These are phyloP conservation scores for Criorhina ranunculi DNA, from an alignment of 2,888 invertebrate species.

Conservation along the genomic window DNA sequence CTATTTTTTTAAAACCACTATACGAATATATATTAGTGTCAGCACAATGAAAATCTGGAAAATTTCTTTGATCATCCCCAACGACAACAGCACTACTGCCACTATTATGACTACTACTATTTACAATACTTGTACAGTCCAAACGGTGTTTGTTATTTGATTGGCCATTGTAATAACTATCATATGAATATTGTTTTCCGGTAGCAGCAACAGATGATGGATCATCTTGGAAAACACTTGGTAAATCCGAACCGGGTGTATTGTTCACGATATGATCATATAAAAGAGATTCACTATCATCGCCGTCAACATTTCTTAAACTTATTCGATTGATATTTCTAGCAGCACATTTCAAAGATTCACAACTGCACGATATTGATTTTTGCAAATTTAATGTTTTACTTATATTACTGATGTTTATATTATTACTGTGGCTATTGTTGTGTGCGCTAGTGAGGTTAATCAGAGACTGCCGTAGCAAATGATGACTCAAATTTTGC, in stretches of 20 bases:
- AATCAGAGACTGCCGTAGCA: constrained; percentile 84
- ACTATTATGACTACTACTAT: constrained; percentile 78
- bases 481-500: constrained; percentile 82
- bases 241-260: constrained; percentile 76
- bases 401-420: constrained; percentile 77
- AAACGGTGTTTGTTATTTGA: constrained; percentile 71
- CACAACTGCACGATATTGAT: constrained; percentile 82
- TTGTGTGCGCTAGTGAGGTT: constrained; percentile 83
- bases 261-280: constrained; percentile 78
- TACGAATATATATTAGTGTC: constrained; percentile 70
- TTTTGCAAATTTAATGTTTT: constrained; percentile 79
- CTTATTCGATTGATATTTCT: constrained; percentile 78
- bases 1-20: constrained; percentile 77
- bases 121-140: constrained; percentile 77
- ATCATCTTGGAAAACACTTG: constrained; percentile 79
- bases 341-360: constrained; percentile 80
- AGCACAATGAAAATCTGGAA: constrained; percentile 73
- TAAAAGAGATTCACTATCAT: constrained; percentile 80
- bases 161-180: constrained; percentile 77
- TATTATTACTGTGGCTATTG: constrained; percentile 73
- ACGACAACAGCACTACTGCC: constrained; percentile 75
- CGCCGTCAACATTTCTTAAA: constrained; percentile 76
- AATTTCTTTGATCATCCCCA: constrained; percentile 77
- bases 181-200: constrained; percentile 82
- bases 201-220: constrained; percentile 78